Percentiles rank a stretch among this genome's conserved stretches.
phyloP scores from a whole-genome alignment of 2,113 vertebrate species.

The Muntiacus reevesi region DNA sequence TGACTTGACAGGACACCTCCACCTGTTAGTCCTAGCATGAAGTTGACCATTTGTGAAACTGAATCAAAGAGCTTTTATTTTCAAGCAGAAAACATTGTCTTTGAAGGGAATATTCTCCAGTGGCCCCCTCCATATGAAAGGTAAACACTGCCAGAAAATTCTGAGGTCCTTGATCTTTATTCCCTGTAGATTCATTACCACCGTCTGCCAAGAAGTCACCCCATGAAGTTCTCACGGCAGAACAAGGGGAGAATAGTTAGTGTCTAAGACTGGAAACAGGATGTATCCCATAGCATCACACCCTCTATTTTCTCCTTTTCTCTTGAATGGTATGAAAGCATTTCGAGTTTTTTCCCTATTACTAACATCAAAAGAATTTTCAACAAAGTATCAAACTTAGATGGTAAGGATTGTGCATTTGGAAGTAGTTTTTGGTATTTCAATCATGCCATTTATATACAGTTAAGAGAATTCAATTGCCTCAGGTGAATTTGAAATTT shows the following conservation, averaged over 20 bases:
- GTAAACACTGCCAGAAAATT: constrained; percentile 19
- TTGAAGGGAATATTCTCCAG: background rate
- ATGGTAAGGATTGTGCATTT: background rate
- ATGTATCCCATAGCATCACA: background rate
- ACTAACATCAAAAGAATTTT: constrained; percentile 36
- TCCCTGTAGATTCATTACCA: constrained; percentile 18
- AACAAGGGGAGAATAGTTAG: background rate
- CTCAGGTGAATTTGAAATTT: constrained; percentile 5
- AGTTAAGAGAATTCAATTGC: background rate
- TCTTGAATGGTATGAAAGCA: constrained; percentile 1
- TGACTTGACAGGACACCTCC: background rate
- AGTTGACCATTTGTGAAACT: background rate
- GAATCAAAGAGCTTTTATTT: constrained; percentile 20
- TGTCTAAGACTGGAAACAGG: background rate
- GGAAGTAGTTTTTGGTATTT: background rate
- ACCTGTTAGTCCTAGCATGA: background rate
- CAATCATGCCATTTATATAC: background rate
- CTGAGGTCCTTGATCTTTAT: background rate
- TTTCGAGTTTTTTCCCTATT: background rate
- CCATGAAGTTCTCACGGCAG: background rate
- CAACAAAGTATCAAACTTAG: background rate
- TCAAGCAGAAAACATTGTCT: background rate
- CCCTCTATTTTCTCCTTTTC: background rate
- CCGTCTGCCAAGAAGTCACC: background rate
- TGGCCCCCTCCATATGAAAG: background rate